These are phyloP conservation scores for Acestrorhynchus altus DNA, from an alignment of 2,797 vertebrate genomes.

Conservation along the genomic window DNA sequence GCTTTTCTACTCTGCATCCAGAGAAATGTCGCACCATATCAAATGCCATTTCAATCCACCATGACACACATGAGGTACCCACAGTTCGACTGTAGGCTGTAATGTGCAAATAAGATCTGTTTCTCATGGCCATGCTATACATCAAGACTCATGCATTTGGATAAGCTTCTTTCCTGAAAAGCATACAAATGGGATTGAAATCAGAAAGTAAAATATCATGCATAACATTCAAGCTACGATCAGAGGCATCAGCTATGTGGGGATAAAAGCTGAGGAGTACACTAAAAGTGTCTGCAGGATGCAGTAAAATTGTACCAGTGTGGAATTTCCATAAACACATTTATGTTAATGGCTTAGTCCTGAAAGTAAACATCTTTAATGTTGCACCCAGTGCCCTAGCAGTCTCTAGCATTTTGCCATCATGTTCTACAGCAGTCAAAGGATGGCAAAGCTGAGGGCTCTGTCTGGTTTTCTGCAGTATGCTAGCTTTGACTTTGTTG, in stretches of 20 bases:
- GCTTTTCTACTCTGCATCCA: constrained; percentile 23
- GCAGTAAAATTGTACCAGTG: neutral
- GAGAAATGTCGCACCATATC: neutral
- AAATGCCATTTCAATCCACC: constrained; percentile 10
- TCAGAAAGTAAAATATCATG: neutral
- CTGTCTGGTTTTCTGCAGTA: constrained; percentile 12
- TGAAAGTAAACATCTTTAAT: no score
- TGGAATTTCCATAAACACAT: no score
- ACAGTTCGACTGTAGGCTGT: neutral
- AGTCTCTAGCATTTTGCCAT: neutral
- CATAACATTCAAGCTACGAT: neutral
- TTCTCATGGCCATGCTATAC: neutral
- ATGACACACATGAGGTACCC: neutral
- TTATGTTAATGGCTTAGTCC: no score
- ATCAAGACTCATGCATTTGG: neutral
- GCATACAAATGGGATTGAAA: constrained; percentile 10
- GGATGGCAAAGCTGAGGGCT: neutral
- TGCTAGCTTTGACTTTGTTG: constrained; percentile 22
- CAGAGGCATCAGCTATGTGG: neutral
- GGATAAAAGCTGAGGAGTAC: no score
- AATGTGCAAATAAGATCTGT: constrained; percentile 2
- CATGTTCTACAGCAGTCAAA: neutral
- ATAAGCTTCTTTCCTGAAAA: constrained; percentile 16
- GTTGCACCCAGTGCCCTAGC: no score
- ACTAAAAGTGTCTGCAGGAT: neutral